Evolutionary conservation across 2,113 vertebrate species (phyloP).

Genomic region (Pholis gunnellus): DNA sequence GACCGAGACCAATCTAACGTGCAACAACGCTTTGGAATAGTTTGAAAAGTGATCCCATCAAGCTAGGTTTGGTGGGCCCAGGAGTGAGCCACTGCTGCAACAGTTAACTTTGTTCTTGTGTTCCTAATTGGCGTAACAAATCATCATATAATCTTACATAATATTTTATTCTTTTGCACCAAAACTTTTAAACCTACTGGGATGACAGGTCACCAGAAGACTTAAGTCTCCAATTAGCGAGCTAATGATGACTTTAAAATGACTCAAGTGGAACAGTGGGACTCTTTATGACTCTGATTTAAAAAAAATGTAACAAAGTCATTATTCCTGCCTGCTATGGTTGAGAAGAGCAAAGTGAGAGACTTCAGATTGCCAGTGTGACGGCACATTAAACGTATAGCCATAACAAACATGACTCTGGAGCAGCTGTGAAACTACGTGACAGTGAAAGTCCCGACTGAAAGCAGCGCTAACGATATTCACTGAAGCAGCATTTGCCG

Average conservation of each 20-base stretch:
- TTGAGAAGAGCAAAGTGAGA: not conserved
- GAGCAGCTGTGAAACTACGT: conserved; percentile 6
- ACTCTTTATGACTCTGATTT: not conserved
- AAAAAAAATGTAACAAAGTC: too few relatives aligned
- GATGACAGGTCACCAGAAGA: not conserved
- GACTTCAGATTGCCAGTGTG: not conserved
- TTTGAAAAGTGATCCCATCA: too few relatives aligned
- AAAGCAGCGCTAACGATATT: conserved; percentile 23
- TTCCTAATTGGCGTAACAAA: not conserved
- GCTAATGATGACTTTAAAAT: not conserved
- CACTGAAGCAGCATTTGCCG: conserved; percentile 21
- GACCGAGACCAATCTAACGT: too few relatives aligned
- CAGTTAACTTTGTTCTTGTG: not conserved
- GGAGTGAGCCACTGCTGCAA: not conserved
- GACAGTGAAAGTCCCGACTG: not conserved
- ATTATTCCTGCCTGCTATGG: too few relatives aligned
- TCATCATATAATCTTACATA: not conserved
- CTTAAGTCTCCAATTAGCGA: not conserved
- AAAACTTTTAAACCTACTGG: not conserved
- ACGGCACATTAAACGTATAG: not conserved
- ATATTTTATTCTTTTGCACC: not conserved
- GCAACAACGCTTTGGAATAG: not conserved
- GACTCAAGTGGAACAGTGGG: not conserved
- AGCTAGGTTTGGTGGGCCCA: not conserved
- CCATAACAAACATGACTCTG: not conserved